Conservation (phyloP, 2,888 invertebrate species). For the Chaitophorus viminalis region DNA sequence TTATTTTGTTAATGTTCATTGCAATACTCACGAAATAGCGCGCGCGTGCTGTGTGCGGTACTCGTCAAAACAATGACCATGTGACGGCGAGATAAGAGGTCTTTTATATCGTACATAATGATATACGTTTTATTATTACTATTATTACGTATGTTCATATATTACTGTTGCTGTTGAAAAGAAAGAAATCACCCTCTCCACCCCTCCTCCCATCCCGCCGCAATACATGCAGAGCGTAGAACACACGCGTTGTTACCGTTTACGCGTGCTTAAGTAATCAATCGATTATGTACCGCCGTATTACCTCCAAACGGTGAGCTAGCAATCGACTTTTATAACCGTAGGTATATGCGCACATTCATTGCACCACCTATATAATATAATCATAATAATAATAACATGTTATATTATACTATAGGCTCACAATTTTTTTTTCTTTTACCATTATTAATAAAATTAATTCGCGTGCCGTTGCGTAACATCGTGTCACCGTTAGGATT, state of each 20-base stretch:
- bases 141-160: neutral
- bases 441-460: neutral
- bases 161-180: neutral
- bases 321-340: conserved; percentile 9
- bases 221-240: too few relatives aligned
- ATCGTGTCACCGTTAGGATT: neutral
- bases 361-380: neutral
- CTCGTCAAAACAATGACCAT: conserved; percentile 26
- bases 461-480: neutral
- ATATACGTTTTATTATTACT: conserved; percentile 18
- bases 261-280: conserved; percentile 57
- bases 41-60: conserved; percentile 37
- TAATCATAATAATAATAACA: too few relatives aligned
- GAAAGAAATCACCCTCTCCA: neutral
- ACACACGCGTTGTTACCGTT: conserved; percentile 35
- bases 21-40: neutral
- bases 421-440: neutral
- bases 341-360: too few relatives aligned
- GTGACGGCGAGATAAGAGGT: conserved; percentile 1
- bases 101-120: conserved; percentile 7
- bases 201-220: neutral
- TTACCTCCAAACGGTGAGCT: neutral
- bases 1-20: conserved; percentile 12
- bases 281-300: conserved; percentile 21
- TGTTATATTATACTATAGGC: neutral